These are phyloP conservation scores for Diarsia dahlii DNA, from an alignment of 2,888 invertebrate species.

Conservation along the genomic window DNA sequence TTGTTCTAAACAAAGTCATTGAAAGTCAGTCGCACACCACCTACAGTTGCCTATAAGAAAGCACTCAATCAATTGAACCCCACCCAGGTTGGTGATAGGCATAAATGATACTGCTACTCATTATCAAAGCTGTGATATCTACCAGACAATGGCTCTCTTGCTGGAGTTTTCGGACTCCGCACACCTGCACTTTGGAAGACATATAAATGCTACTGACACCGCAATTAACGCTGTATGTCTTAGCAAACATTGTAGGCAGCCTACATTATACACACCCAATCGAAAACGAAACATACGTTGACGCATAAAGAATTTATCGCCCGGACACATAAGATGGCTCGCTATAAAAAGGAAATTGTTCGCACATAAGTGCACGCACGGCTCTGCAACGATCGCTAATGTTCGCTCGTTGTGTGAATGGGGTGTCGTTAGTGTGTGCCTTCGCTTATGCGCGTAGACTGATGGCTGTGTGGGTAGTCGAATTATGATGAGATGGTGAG, in stretches of 20 bases:
- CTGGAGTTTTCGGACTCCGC: not conserved
- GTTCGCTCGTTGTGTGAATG: constrained; percentile 46
- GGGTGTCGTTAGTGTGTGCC: constrained; percentile 43
- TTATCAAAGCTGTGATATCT: not conserved
- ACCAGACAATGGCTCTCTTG: not conserved
- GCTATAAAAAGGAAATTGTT: constrained; percentile 57
- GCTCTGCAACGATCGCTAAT: constrained; percentile 49
- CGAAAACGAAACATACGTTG: constrained; percentile 49
- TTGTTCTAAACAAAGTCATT: not conserved
- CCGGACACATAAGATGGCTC: constrained; percentile 37
- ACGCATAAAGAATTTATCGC: constrained; percentile 60
- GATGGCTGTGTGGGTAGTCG: not conserved
- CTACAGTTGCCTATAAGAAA: not conserved
- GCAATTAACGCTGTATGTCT: too few relatives aligned
- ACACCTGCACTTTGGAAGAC: not conserved
- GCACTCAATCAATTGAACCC: not conserved
- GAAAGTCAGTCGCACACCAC: not conserved
- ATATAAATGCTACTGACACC: not conserved
- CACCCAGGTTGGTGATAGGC: too few relatives aligned
- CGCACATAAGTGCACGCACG: constrained; percentile 25
- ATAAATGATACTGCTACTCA: too few relatives aligned
- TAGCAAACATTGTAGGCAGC: too few relatives aligned
- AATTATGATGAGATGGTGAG: constrained; percentile 7
- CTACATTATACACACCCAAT: constrained; percentile 7
- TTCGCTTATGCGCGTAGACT: constrained; percentile 13